Evolutionary conservation across 2,888 invertebrate species (phyloP).

Genomic region (Pachliopta kotzebuea): DNA sequence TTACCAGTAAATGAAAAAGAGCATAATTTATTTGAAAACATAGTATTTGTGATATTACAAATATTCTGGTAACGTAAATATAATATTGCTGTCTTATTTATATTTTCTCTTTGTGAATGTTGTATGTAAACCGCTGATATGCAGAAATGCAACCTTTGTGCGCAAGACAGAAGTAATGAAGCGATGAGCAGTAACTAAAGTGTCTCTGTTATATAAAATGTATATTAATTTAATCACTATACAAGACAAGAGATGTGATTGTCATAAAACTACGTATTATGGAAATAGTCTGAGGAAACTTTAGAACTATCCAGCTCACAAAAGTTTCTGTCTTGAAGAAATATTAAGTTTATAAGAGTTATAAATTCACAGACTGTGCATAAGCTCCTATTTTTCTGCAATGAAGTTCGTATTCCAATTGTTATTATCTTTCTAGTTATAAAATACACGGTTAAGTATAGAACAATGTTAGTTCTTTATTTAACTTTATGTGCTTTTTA

Average conservation of each 20-base stretch:
- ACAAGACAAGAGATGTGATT: neutral
- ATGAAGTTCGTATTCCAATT: constrained; percentile 12
- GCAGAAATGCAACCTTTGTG: constrained; percentile 12
- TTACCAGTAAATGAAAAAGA: no score
- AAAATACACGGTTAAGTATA: neutral
- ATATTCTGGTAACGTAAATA: neutral
- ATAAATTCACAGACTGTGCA: constrained; percentile 20
- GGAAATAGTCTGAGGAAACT: constrained; percentile 16
- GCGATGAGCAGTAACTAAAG: constrained; percentile 7
- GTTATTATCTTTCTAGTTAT: constrained; percentile 3
- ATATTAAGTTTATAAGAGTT: constrained; percentile 23
- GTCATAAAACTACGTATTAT: neutral
- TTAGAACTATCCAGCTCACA: constrained; percentile 20
- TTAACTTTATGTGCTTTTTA: no score
- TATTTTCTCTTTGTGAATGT: neutral
- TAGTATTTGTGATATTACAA: no score
- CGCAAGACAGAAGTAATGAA: constrained; percentile 13
- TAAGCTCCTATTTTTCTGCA: constrained; percentile 9
- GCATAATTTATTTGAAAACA: no score
- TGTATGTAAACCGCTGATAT: constrained; percentile 4
- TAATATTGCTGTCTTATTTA: neutral
- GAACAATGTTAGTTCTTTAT: no score
- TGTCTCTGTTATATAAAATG: neutral
- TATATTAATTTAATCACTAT: neutral
- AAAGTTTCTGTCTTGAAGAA: constrained; percentile 17